Evolutionary conservation across 2,888 invertebrate species (phyloP).

Genomic region (Pollenia angustigena): DNA sequence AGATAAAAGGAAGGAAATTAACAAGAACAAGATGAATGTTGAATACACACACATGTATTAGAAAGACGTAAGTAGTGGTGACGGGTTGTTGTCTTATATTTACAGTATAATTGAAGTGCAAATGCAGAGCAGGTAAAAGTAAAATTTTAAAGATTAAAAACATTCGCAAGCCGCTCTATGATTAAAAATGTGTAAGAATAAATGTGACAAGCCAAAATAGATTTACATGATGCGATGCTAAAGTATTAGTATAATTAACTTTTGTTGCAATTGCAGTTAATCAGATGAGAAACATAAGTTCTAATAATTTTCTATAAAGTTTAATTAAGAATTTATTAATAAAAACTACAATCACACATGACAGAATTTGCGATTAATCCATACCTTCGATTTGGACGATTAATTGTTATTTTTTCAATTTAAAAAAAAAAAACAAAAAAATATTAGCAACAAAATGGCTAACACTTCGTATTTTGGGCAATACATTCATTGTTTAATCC

Average conservation of each 20-base stretch:
- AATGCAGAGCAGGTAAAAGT: neutral
- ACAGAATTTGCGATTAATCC: too few species aligned
- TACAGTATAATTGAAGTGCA: conserved; percentile 41
- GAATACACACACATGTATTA: neutral
- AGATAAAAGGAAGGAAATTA: conserved; percentile 69
- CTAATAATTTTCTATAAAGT: too few species aligned
- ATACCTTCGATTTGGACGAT: too few species aligned
- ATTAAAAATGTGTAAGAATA: neutral
- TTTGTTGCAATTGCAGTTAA: too few species aligned
- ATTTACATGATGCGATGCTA: neutral
- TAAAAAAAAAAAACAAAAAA: too few species aligned
- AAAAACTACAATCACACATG: too few species aligned
- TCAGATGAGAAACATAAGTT: neutral
- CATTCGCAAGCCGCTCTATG: neutral
- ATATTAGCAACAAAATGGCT: too few species aligned
- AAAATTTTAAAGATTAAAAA: neutral
- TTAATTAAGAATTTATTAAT: too few species aligned
- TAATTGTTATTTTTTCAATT: too few species aligned
- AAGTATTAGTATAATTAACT: too few species aligned
- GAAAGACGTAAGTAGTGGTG: neutral
- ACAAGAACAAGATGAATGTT: conserved; percentile 58
- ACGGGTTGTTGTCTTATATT: neutral
- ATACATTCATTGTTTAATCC: too few species aligned
- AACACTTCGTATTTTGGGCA: too few species aligned
- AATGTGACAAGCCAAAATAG: neutral